A percentile compares a stretch with the other conserved stretches of the same genome.
Conservation (phyloP, 2,888 invertebrate genomes). For the Brachypalpus laphriformis region DNA sequence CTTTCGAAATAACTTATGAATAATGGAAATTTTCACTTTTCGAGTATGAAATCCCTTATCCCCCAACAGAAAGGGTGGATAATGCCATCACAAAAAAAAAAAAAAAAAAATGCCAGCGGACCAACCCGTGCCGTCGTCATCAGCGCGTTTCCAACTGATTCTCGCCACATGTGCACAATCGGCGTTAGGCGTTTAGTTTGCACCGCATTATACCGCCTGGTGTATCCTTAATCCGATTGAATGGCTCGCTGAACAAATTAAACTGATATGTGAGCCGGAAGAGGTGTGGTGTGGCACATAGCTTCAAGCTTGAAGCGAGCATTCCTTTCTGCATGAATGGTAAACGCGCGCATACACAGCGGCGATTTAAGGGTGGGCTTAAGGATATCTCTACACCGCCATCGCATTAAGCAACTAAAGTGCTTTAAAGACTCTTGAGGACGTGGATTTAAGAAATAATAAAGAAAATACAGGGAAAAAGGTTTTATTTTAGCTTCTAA, state of each 20-base stretch:
- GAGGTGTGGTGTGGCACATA: neutral
- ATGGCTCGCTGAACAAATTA: slow-evolving; percentile 67
- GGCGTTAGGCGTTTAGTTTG: slow-evolving; percentile 29
- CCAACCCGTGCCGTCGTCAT: neutral
- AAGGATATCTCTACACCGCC: slow-evolving; percentile 13
- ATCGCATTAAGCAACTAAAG: neutral
- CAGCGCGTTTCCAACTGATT: slow-evolving; percentile 1
- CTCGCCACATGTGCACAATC: slow-evolving; percentile 43
- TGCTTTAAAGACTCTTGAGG: slow-evolving; percentile 6
- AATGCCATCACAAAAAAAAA: neutral
- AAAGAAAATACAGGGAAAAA: slow-evolving; percentile 7
- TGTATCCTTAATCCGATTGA: slow-evolving; percentile 67
- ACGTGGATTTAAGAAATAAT: neutral
- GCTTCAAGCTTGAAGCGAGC: slow-evolving; percentile 9
- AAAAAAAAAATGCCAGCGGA: neutral
- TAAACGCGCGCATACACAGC: slow-evolving; percentile 20
- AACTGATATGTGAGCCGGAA: slow-evolving; percentile 42
- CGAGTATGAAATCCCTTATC: slow-evolving; percentile 5
- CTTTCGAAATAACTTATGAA: slow-evolving; percentile 63
- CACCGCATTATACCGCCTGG: slow-evolving; percentile 48
- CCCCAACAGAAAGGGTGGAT: neutral
- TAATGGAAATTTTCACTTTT: slow-evolving; percentile 52
- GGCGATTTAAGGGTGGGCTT: slow-evolving; percentile 17
- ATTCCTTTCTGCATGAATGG: slow-evolving; percentile 49
- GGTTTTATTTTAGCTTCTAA: slow-evolving; percentile 43